phyloP scores from a whole-genome alignment of 1,140 invertebrate genomes.

The Ceratina calcarata region DNA sequence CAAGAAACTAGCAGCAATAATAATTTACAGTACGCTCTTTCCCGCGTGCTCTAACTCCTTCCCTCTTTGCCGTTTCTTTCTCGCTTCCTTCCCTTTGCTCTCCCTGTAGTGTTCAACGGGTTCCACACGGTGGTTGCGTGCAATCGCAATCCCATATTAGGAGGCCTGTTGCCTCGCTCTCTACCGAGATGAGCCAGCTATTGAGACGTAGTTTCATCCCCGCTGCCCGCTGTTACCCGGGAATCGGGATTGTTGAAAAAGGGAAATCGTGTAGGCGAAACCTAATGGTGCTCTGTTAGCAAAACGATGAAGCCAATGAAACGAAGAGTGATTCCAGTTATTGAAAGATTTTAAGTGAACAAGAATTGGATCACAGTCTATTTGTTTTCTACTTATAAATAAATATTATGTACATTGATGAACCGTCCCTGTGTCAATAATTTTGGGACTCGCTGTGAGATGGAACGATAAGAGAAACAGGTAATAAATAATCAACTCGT shows the following conservation, averaged over 20 bases:
- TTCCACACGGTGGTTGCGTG: constrained; percentile 54
- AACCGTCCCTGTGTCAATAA: too few relatives aligned
- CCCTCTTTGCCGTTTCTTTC: constrained; percentile 4
- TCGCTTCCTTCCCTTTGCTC: not conserved
- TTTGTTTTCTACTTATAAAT: too few relatives aligned
- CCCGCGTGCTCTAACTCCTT: constrained; percentile 12
- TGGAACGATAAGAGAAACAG: too few relatives aligned
- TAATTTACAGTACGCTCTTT: constrained; percentile 61
- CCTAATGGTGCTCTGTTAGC: constrained; percentile 12
- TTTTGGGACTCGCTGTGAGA: too few relatives aligned
- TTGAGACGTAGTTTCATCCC: constrained; percentile 66
- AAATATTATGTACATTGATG: too few relatives aligned
- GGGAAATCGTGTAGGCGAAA: constrained; percentile 6
- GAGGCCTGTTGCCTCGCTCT: constrained; percentile 47
- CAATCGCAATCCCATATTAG: constrained; percentile 66
- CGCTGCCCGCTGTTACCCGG: constrained; percentile 52
- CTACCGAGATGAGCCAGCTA: constrained; percentile 54
- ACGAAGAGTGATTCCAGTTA: constrained; percentile 14
- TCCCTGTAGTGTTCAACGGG: not conserved
- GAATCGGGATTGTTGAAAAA: constrained; percentile 34
- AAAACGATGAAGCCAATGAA: constrained; percentile 5
- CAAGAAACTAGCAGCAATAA: constrained; percentile 67
- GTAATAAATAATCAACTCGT: too few relatives aligned
- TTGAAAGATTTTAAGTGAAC: too few relatives aligned
- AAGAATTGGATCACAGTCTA: too few relatives aligned